These are phyloP conservation scores for Holacanthus passer DNA, from an alignment of 2,113 vertebrate species.

Conservation along the genomic window DNA sequence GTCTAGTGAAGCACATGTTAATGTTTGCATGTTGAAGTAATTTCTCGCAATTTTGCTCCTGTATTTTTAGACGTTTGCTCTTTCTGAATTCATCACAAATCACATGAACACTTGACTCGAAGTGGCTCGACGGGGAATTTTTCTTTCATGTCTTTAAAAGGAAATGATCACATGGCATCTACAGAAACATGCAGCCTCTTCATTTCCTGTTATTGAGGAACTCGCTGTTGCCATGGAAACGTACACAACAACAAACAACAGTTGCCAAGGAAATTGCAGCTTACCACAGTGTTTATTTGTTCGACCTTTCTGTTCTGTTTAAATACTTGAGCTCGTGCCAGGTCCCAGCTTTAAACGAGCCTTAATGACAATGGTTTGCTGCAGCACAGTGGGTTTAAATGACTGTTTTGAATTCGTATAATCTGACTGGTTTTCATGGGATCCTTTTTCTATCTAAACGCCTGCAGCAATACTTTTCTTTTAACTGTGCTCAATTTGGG, in stretches of 20 bases:
- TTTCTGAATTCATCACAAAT: neutral
- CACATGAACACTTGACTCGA: neutral
- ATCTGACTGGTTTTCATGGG: slow-evolving; percentile 25
- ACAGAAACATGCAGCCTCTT: slow-evolving; percentile 53
- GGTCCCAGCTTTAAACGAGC: slow-evolving; percentile 35
- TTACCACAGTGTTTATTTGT: slow-evolving; percentile 66
- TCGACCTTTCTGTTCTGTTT: slow-evolving; percentile 43
- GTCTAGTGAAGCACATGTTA: neutral
- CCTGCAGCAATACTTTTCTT: slow-evolving; percentile 25
- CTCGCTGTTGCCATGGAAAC: slow-evolving; percentile 75
- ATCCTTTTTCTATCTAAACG: slow-evolving; percentile 22
- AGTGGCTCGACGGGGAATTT: neutral
- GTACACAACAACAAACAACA: slow-evolving; percentile 73
- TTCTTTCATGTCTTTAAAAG: slow-evolving; percentile 41
- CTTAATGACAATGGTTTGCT: slow-evolving; percentile 55
- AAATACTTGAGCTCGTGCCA: slow-evolving; percentile 49
- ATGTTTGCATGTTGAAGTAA: no score
- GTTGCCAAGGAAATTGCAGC: slow-evolving; percentile 77
- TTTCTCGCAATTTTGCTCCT: no score
- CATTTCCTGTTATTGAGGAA: slow-evolving; percentile 80
- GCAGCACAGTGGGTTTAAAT: slow-evolving; percentile 19
- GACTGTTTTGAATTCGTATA: slow-evolving; percentile 35
- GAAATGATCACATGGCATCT: slow-evolving; percentile 53
- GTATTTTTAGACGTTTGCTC: no score
- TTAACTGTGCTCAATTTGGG: slow-evolving; percentile 11